Evolutionary conservation across 2,113 vertebrate species (phyloP).

Genomic region (Takifugu bimaculatus): DNA sequence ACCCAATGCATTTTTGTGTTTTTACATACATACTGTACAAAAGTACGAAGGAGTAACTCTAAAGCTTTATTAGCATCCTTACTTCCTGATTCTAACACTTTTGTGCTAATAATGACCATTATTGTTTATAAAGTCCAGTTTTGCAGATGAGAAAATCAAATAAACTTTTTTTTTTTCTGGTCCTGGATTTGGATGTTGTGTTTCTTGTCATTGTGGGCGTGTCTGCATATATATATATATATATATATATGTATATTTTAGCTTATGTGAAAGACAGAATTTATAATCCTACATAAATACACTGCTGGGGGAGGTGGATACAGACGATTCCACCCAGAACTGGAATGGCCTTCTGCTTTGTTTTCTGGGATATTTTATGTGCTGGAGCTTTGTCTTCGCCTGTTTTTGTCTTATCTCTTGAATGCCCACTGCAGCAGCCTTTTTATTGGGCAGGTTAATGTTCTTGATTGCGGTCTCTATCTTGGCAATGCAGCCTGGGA

Average conservation of each 20-base stretch:
- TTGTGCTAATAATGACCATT: no score
- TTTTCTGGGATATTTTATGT: neutral
- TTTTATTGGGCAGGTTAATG: constrained; percentile 42
- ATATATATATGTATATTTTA: no score
- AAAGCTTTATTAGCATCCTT: no score
- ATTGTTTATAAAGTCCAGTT: no score
- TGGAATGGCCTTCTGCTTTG: constrained; percentile 2
- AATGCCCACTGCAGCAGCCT: constrained; percentile 1
- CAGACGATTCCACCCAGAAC: constrained; percentile 8
- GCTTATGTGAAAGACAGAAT: constrained; percentile 18
- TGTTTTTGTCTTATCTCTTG: constrained; percentile 35
- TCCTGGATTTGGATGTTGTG: neutral
- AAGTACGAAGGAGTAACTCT: no score
- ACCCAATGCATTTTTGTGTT: no score
- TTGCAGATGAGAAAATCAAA: no score
- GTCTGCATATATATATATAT: constrained; percentile 18
- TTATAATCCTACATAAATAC: constrained; percentile 25
- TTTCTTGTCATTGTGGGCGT: constrained; percentile 35
- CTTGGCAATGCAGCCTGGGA: constrained; percentile 30
- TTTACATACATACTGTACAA: no score
- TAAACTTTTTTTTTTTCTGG: no score
- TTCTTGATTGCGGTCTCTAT: constrained; percentile 33
- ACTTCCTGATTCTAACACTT: no score
- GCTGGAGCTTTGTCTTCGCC: constrained; percentile 15
- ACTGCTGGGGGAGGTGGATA: constrained; percentile 8